Percentiles rank a stretch among this genome's conserved stretches.
These are phyloP conservation scores for Lasioglossum albipes DNA, from an alignment of 1,140 invertebrate species.

Conservation along the genomic window DNA sequence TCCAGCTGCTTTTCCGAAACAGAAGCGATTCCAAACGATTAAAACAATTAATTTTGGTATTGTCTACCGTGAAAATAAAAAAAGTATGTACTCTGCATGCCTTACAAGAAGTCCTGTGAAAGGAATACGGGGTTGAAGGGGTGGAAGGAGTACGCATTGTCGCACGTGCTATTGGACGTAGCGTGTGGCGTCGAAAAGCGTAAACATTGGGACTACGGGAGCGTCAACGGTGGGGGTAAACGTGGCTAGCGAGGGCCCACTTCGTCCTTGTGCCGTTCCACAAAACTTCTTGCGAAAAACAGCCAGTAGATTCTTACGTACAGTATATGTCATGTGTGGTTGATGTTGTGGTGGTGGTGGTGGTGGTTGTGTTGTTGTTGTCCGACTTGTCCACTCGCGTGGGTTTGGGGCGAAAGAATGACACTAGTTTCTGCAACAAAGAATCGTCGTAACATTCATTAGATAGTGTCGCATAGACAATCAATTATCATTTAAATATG, in stretches of 20 bases:
- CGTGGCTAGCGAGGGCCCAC: too few species aligned
- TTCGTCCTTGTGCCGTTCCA: neutral
- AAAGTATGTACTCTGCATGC: too few species aligned
- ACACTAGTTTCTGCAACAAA: slow-evolving; percentile 74
- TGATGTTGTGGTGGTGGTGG: slow-evolving; percentile 76
- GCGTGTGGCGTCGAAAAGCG: too few species aligned
- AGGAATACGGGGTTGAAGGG: too few species aligned
- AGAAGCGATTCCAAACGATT: neutral
- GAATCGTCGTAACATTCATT: neutral
- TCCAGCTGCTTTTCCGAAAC: slow-evolving; percentile 64
- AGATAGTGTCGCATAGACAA: neutral
- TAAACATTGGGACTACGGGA: too few species aligned
- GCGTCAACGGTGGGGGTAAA: too few species aligned
- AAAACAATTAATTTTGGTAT: neutral
- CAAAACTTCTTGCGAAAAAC: too few species aligned
- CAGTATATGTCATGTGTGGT: slow-evolving; percentile 66
- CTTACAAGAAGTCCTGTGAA: too few species aligned
- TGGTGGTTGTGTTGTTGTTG: slow-evolving; percentile 78
- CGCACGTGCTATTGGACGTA: too few species aligned
- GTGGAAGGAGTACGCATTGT: too few species aligned
- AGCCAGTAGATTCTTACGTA: slow-evolving; percentile 44
- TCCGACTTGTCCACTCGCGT: slow-evolving; percentile 75
- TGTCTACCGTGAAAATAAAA: too few species aligned
- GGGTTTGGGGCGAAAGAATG: slow-evolving; percentile 74
- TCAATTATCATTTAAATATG: too few species aligned